Evolutionary conservation across 2,797 vertebrate species (phyloP).

Genomic region (Melanotaenia boesemani): DNA sequence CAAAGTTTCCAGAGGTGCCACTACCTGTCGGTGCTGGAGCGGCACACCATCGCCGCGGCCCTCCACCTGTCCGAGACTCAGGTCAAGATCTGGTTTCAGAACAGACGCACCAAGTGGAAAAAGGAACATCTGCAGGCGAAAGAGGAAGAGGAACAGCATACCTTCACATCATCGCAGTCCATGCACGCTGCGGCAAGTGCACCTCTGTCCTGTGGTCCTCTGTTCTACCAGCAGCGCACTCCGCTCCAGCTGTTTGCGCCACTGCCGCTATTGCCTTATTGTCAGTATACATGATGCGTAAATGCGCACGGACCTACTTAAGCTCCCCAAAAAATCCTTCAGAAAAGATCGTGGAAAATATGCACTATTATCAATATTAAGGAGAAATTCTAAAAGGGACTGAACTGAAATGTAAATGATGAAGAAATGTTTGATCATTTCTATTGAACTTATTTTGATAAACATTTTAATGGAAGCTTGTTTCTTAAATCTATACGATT

Average conservation of each 20-base stretch:
- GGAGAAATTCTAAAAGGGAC: conserved; percentile 13
- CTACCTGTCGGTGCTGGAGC: conserved; percentile 85
- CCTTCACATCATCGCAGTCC: not conserved
- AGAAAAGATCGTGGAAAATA: not conserved
- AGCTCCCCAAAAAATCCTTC: not conserved
- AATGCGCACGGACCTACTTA: not conserved
- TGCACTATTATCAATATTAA: not conserved
- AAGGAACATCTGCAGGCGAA: conserved; percentile 73
- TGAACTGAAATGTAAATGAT: not conserved
- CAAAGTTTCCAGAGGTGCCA: conserved; percentile 79
- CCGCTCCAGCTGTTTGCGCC: conserved; percentile 57
- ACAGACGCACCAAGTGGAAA: conserved; percentile 86
- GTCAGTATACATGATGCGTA: conserved; percentile 31
- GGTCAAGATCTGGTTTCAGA: conserved; percentile 89
- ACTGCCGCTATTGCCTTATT: conserved; percentile 32
- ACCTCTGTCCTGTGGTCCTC: conserved; percentile 15
- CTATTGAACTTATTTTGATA: conserved; percentile 68
- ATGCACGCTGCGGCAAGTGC: conserved; percentile 2
- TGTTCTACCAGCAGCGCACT: conserved; percentile 41
- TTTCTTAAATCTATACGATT: not conserved
- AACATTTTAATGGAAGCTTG: conserved; percentile 14
- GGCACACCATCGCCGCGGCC: conserved; percentile 74
- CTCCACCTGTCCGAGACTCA: conserved; percentile 83
- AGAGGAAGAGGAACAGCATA: conserved; percentile 24
- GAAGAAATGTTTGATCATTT: conserved; percentile 27